Percentiles rank a stretch among this genome's conserved stretches.
These are phyloP conservation scores for Dromius quadrimaculatus DNA, from an alignment of 2,888 invertebrate genomes.

Conservation along the genomic window DNA sequence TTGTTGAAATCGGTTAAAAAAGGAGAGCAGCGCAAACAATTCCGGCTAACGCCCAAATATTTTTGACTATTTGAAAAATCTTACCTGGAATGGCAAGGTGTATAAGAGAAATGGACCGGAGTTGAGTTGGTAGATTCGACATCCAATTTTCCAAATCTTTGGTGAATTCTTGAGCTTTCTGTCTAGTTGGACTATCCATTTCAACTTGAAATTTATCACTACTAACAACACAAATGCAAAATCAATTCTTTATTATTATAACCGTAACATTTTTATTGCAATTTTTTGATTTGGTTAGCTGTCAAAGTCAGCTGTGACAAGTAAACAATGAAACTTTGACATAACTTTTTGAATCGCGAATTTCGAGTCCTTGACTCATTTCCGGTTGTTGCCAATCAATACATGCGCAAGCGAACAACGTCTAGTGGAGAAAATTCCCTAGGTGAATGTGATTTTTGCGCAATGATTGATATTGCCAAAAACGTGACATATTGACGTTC, in stretches of 20 bases:
- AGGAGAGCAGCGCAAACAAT: neutral
- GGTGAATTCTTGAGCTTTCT: slow-evolving; percentile 53
- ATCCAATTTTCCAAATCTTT: slow-evolving; percentile 77
- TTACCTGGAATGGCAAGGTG: slow-evolving; percentile 83
- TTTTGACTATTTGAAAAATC: too few species aligned
- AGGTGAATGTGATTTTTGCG: neutral
- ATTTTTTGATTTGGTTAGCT: slow-evolving; percentile 36
- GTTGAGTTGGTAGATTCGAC: slow-evolving; percentile 72
- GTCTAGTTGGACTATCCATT: slow-evolving; percentile 47
- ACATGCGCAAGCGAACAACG: slow-evolving; percentile 20
- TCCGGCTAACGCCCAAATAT: slow-evolving; percentile 20
- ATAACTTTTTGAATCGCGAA: slow-evolving; percentile 49
- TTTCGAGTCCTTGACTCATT: slow-evolving; percentile 49
- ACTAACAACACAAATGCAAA: slow-evolving; percentile 2
- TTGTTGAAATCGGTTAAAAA: too few species aligned
- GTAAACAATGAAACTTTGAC: slow-evolving; percentile 51
- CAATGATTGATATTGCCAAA: neutral
- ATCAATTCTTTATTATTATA: neutral
- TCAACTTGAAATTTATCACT: slow-evolving; percentile 1
- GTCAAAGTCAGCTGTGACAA: slow-evolving; percentile 45
- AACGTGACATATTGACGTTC: neutral
- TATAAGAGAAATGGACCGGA: slow-evolving; percentile 75
- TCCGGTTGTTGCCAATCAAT: slow-evolving; percentile 52
- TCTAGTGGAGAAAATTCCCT: slow-evolving; percentile 5
- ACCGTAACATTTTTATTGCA: slow-evolving; percentile 14